Evolutionary conservation across 2,113 vertebrate genomes (phyloP).

Genomic region (Sorex araneus): DNA sequence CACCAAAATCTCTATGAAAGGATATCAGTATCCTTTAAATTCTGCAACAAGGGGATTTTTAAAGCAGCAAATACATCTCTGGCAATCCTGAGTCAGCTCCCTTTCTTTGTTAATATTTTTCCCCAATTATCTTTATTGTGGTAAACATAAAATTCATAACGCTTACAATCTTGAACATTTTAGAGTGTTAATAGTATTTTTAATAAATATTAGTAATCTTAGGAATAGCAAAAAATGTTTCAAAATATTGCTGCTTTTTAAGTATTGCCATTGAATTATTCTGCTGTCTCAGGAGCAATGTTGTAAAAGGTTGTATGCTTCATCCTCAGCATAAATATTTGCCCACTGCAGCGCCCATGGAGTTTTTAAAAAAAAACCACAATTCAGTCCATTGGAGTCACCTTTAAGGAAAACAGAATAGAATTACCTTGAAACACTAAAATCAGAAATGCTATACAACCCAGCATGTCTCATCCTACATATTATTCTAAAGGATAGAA

Average conservation of each 20-base stretch:
- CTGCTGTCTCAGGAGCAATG: slow-evolving; percentile 55
- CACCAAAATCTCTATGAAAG: slow-evolving; percentile 60
- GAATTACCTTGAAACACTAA: neutral
- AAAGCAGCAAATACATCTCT: neutral
- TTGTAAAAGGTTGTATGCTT: neutral
- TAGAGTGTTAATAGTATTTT: slow-evolving; percentile 54
- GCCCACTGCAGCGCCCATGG: neutral
- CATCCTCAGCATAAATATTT: neutral
- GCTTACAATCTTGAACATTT: slow-evolving; percentile 15
- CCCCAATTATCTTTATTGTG: neutral
- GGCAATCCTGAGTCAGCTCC: slow-evolving; percentile 78
- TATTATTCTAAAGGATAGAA: neutral
- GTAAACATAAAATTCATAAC: slow-evolving; percentile 18
- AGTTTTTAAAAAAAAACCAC: neutral
- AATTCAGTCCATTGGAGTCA: neutral
- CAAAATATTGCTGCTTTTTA: slow-evolving; percentile 69
- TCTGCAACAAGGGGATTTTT: slow-evolving; percentile 71
- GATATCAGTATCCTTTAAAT: slow-evolving; percentile 56
- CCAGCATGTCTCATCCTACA: neutral
- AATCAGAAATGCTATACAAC: neutral
- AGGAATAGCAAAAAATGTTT: slow-evolving; percentile 73
- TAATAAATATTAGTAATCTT: slow-evolving; percentile 79
- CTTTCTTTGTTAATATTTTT: slow-evolving; percentile 72
- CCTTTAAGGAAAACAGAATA: neutral
- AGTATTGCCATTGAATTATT: slow-evolving; percentile 65